These are phyloP conservation scores for Drosophila prosaltans DNA, from an alignment of 1,140 invertebrate species.

Conservation along the genomic window DNA sequence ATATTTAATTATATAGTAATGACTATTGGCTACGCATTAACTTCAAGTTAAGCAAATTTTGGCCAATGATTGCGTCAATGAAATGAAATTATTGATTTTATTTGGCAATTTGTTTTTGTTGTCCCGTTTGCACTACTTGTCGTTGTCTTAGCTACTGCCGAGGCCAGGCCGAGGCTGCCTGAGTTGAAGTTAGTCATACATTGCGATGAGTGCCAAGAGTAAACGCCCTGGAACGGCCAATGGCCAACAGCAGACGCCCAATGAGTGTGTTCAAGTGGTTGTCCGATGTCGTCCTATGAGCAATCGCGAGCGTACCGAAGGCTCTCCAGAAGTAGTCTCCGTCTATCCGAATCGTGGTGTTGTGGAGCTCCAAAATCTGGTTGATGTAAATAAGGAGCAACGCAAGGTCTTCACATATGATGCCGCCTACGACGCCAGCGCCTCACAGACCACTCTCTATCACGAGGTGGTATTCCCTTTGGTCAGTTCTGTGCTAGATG, in stretches of 20 bases:
- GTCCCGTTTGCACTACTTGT: constrained; percentile 13
- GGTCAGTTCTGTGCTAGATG: constrained; percentile 97
- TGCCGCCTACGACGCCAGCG: constrained; percentile 93
- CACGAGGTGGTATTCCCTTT: constrained; percentile 95
- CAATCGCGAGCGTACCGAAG: constrained; percentile 90
- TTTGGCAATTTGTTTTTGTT: constrained; percentile 66
- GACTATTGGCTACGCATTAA: not conserved
- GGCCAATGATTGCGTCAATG: constrained; percentile 29
- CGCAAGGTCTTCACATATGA: constrained; percentile 95
- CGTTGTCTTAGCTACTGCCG: constrained; percentile 68
- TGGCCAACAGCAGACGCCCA: constrained; percentile 51
- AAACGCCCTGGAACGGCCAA: constrained; percentile 65
- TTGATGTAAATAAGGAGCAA: constrained; percentile 83
- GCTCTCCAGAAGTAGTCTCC: constrained; percentile 88
- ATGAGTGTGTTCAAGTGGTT: constrained; percentile 88
- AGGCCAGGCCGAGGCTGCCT: constrained; percentile 36
- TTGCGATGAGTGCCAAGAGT: constrained; percentile 66
- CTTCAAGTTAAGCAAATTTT: not conserved
- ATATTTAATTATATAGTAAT: not conserved
- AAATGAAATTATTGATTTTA: constrained; percentile 70
- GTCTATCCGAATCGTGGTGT: constrained; percentile 87
- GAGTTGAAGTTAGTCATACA: constrained; percentile 56
- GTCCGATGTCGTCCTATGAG: constrained; percentile 96
- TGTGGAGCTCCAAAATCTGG: constrained; percentile 87
- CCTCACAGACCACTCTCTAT: constrained; percentile 96